Evolutionary conservation across 1,140 invertebrate species (phyloP).

Genomic region (Bombus huntii): DNA sequence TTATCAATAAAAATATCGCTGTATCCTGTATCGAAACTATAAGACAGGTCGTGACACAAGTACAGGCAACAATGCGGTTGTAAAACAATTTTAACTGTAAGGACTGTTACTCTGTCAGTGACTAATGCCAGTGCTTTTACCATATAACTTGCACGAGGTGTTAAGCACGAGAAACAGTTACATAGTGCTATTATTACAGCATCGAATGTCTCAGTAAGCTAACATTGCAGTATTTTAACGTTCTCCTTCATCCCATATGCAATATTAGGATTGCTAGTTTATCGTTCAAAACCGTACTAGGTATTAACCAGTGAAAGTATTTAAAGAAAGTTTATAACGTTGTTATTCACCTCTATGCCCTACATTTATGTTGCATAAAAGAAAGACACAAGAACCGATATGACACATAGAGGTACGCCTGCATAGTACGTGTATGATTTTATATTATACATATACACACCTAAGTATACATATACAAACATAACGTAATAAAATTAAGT

Average conservation of each 20-base stretch:
- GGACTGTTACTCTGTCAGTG: conserved; percentile 45
- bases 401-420: not conserved
- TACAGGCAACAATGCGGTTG: conserved; percentile 43
- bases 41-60: conserved; percentile 41
- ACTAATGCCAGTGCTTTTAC: conserved; percentile 54
- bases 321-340: conserved; percentile 38
- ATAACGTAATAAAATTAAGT: not conserved
- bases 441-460: not conserved
- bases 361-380: not conserved
- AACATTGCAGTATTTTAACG: conserved; percentile 55
- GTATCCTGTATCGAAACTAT: conserved; percentile 45
- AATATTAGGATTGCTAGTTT: conserved; percentile 54
- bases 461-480: not conserved
- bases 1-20: conserved; percentile 64
- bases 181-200: conserved; percentile 42
- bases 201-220: conserved; percentile 54
- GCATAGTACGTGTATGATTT: conserved; percentile 18
- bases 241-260: conserved; percentile 37
- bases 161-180: conserved; percentile 35
- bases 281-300: not conserved
- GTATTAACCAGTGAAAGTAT: conserved; percentile 52
- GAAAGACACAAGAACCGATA: not conserved
- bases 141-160: conserved; percentile 49
- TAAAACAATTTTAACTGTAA: conserved; percentile 57
- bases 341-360: not conserved